Evolutionary conservation across 2,888 invertebrate genomes (phyloP), one percentile per base, ranked within the genome.

Genomic region (Tillus elongatus): DNA sequence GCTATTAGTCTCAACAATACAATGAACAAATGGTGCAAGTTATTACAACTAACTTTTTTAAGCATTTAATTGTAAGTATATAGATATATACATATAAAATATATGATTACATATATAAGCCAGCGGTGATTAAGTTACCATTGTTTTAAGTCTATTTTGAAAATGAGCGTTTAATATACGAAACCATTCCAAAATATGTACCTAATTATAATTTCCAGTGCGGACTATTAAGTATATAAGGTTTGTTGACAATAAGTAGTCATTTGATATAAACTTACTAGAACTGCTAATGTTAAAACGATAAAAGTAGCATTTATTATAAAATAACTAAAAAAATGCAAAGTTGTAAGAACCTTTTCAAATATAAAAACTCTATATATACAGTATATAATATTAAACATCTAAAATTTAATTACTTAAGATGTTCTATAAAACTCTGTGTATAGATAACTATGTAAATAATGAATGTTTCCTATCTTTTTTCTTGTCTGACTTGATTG

Each of bases 191-290:
- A 66, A 65, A 64, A 63, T 64, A 55, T 52, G 64, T 66, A 66
- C 64, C 64, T 64, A 60, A 57, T 53, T 56, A 56, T 63, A 53
- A 45, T 63, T 61, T 62, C 63, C 62, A 60, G 58, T 61, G 58
- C 61, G 61, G 54, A 27, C 59, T 19, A 60, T 53, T 55, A 60
- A 58, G 52, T 54, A 53, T 57, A 54, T 63, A 64, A 62, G 61
- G 57, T 64, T 63, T 60, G 63, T 65, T 63, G 66, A 66, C 66
- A 66, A 66, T 66, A 66, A 64, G 58, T 66, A 65, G 64, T 59
- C 63, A 61, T 64, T 65, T 66, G 63, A 66, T 65, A 66, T 63
- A 60, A 50, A 44, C 58, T 57, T 60, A 58, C 52, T 58, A 61
- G 57, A 57, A 58, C 55, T 56, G 56, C 61, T 59, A 58, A 58